Conservation (phyloP, 2,797 vertebrate genomes). For the Parambassis ranga region DNA sequence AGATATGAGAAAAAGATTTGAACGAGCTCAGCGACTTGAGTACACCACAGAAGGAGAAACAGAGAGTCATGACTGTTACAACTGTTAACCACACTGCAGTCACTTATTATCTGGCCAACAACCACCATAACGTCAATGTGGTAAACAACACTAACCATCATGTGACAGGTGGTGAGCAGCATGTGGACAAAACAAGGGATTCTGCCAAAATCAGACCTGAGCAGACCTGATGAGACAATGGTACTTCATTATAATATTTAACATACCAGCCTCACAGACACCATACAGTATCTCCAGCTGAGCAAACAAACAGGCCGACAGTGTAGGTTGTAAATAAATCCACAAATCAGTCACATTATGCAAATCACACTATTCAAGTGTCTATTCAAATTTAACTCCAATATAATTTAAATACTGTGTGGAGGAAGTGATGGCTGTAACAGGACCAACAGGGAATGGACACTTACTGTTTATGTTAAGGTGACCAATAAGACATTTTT, state of each 20-base stretch:
- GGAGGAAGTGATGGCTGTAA: no score
- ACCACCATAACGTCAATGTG: conserved; percentile 51
- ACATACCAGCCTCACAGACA: no score
- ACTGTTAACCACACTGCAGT: conserved; percentile 44
- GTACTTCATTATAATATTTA: neutral
- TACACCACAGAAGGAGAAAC: conserved; percentile 5
- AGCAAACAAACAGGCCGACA: no score
- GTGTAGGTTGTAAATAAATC: no score
- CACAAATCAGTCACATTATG: no score
- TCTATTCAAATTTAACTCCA: neutral
- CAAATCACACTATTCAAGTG: no score
- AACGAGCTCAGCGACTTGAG: neutral
- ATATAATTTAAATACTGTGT: neutral
- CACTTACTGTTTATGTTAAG: no score
- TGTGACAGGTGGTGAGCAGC: conserved; percentile 15
- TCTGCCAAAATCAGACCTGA: neutral
- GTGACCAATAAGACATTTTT: no score
- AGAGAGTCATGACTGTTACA: conserved; percentile 35
- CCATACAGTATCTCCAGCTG: no score
- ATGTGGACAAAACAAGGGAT: neutral
- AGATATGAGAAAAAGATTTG: conserved; percentile 10
- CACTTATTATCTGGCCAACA: conserved; percentile 44
- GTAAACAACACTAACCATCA: conserved; percentile 21
- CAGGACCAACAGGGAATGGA: no score
- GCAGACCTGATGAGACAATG: neutral